Base-by-base conservation (phyloP, 2,113 vertebrate species). In the Harpagus bidentatus region DNA sequence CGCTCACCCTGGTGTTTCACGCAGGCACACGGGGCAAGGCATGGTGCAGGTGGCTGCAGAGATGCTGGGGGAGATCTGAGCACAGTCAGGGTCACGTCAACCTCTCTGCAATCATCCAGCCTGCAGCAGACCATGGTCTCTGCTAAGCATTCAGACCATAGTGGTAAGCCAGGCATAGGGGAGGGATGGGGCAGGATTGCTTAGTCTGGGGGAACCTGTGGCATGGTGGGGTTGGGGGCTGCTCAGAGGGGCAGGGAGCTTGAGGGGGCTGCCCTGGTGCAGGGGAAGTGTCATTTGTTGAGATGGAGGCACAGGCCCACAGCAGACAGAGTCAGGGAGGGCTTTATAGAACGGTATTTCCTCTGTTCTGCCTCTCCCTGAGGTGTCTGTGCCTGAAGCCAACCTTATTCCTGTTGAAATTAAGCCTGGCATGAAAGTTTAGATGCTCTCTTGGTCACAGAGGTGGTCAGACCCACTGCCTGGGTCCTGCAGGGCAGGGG, bases 81-180 rank as follows among this genome's bases (percentile, higher is more conserved):
- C 56, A 31, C 34, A 18, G 36, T 47, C 72, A 65, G 72, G 63
- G 29, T 55, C 10, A 3, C 5, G 2, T 45, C 25, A 26, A 5
- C 6, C 12, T 56, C n/a, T 52, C 52, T 42, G 31, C 36, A 40
- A 4, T 5, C 23, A 3, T 22, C 28, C 38, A 48, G 28, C 23
- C 19, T n/a, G 26, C 53, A 56, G 72, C 53, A 66, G 10, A 7
- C 55, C 16, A 3, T 1, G 19, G 62, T 48, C 8, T 56, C 36
- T 20, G 32, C 2, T 17, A 40, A 53, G 38, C 42, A 50, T 10
- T 9, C 28, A 31, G 42, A 2, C 11, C 0, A 0, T 5, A 29
- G 36, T 19, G 9, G 4, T 29, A 31, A n/a, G 22, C 36, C 40
- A 28, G 56, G 3, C 8, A 21, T 0, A 7, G 38, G 22, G 48